Evolutionary conservation across 2,888 invertebrate genomes (phyloP).

Genomic region (Cactoblastis cactorum): DNA sequence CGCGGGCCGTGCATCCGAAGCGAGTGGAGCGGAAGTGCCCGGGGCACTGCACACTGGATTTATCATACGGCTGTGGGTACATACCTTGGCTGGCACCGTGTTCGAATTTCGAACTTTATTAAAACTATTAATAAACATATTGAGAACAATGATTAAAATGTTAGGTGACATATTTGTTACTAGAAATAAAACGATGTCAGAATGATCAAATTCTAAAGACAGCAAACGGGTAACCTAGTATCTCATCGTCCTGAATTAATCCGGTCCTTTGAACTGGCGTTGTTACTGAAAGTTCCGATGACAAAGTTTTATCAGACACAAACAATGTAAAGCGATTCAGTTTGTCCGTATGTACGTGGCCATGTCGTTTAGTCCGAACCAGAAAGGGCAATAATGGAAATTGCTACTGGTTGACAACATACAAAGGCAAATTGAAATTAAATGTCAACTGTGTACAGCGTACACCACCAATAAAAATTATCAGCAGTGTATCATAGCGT

Average conservation of each 20-base stretch:
- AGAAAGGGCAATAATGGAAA: constrained; percentile 29
- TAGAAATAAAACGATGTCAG: too few relatives aligned
- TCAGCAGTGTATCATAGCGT: constrained; percentile 7
- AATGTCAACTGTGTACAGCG: constrained; percentile 44
- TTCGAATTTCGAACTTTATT: constrained; percentile 27
- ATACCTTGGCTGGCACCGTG: constrained; percentile 38
- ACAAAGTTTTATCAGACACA: constrained; percentile 2
- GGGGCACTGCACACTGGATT: constrained; percentile 63
- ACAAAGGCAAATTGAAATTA: constrained; percentile 57
- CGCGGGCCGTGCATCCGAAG: constrained; percentile 57
- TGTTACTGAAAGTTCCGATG: background rate
- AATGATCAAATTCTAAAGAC: too few relatives aligned
- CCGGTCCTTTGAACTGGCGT: background rate
- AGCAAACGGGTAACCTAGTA: too few relatives aligned
- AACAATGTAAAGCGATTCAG: constrained; percentile 21
- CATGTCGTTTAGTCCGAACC: background rate
- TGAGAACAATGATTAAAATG: too few relatives aligned
- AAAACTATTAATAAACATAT: background rate
- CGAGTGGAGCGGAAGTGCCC: constrained; percentile 66
- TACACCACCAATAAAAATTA: constrained; percentile 40
- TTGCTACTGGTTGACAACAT: constrained; percentile 34
- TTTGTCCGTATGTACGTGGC: background rate
- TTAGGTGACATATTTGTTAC: too few relatives aligned
- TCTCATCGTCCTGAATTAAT: background rate
- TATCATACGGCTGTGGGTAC: constrained; percentile 56